Conservation (phyloP, 2,797 vertebrate genomes). For the Hafferia zeledoni region DNA sequence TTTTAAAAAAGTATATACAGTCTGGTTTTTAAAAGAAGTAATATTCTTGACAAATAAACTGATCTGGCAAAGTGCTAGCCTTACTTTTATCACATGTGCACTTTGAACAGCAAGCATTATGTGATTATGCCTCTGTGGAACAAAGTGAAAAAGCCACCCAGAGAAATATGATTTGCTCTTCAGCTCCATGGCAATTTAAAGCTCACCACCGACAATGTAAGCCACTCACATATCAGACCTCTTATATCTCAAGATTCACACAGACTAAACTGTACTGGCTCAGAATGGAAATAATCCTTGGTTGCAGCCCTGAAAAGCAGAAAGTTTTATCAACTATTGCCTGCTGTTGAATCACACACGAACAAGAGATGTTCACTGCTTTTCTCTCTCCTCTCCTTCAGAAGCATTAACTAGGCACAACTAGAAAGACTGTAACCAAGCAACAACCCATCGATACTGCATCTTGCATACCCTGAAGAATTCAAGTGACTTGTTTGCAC, state of each 20-base stretch:
- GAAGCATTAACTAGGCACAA: neutral
- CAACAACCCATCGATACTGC: neutral
- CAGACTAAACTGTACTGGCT: neutral
- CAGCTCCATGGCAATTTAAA: neutral
- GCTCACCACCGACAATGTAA: neutral
- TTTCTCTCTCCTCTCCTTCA: neutral
- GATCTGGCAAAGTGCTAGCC: neutral
- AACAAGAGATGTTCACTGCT: neutral
- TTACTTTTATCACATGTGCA: neutral
- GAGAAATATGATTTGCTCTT: neutral
- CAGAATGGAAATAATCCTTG: slow-evolving; percentile 19
- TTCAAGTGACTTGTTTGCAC: neutral
- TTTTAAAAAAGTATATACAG: neutral
- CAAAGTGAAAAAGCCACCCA: neutral
- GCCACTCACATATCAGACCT: neutral
- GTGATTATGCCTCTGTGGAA: neutral
- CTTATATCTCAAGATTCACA: neutral
- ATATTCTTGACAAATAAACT: slow-evolving; percentile 2
- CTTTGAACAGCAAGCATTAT: neutral
- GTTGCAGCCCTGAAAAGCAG: neutral
- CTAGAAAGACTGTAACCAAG: neutral
- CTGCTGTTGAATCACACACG: neutral
- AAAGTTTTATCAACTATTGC: neutral
- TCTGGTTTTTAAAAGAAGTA: neutral
- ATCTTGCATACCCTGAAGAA: neutral